Base-by-base conservation (phyloP, 2,113 vertebrate species). In the Erpornis zantholeuca region DNA sequence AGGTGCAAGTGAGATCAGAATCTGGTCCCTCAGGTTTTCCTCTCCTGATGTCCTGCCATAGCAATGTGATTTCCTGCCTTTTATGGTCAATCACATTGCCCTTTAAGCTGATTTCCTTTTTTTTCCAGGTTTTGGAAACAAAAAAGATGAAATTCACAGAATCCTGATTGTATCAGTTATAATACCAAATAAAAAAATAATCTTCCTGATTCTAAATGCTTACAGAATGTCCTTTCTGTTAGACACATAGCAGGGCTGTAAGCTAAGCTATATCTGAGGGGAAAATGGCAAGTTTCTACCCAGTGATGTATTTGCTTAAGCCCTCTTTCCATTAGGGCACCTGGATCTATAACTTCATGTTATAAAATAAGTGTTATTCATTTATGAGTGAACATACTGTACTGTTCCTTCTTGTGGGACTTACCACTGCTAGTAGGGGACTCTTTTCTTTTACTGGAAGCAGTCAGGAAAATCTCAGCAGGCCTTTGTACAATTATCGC, bases 311-410 rank as follows among this genome's bases (percentile, higher is more conserved):
- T 68, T 79, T 92, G 38, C 44, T 75, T 88, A 69, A 61, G 25
- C 5, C n/a, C 8, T 33, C 14, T 93, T 94, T 94, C 96, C 90
- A 76, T 93, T 92, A 96, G 65, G 42, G 73, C 81, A 92, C 94
- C 90, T 88, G 95, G 84, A 92, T 75, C 90, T 59, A 88, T 95
- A 88, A 81, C 75, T 98, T 98, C 97, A 97, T 98, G 98, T 98
- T 98, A 98, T 98, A 98, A 98, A 98, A 98, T 98, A 97, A 97
- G 96, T 97, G 97, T 98, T 98, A 98, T 98, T 99, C 98, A 98
- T 97, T 97, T 98, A 94, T 98, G 98, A 99, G 98, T 97, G 97
- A 98, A 98, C 97, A 98, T 96, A 97, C 96, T 96, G 98, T 98
- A 95, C 98, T 89, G 95, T 94, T 98, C 97, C 98, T 98, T 98